phyloP scores from a whole-genome alignment of 2,797 vertebrate genomes.

The Myotis pilosus region DNA sequence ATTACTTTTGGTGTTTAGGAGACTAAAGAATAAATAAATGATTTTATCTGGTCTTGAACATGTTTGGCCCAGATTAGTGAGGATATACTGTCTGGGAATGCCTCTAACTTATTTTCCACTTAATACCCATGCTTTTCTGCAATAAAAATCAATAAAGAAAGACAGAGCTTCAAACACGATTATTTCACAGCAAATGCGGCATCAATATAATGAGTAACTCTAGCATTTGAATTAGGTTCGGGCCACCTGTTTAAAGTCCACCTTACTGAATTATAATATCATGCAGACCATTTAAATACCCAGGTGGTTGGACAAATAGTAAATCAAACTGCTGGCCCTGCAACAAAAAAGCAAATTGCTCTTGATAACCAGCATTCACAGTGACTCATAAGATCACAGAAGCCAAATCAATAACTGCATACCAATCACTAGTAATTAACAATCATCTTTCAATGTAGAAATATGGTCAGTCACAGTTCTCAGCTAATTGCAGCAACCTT shows the following conservation, averaged over 20 bases:
- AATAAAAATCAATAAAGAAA: conserved; percentile 34
- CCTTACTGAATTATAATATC: neutral
- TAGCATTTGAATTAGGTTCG: conserved; percentile 25
- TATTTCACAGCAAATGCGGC: neutral
- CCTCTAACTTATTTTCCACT: neutral
- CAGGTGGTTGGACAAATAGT: neutral
- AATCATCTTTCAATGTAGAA: neutral
- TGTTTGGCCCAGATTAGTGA: neutral
- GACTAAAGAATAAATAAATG: neutral
- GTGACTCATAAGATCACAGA: neutral
- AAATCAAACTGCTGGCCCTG: conserved; percentile 15
- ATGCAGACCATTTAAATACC: conserved; percentile 42
- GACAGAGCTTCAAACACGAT: neutral
- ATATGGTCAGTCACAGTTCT: neutral
- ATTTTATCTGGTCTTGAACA: neutral
- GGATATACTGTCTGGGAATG: neutral
- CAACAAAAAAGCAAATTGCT: conserved; percentile 13
- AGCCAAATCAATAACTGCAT: neutral
- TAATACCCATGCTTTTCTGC: neutral
- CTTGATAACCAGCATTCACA: neutral
- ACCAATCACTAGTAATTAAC: neutral
- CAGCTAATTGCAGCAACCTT: neutral
- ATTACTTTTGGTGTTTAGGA: neutral
- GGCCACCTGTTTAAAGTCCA: neutral
- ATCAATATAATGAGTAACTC: neutral